A percentile compares a stretch with the other conserved stretches of the same genome.
These are phyloP conservation scores for Trogon surrucura DNA, from an alignment of 2,113 vertebrate genomes.

Conservation along the genomic window DNA sequence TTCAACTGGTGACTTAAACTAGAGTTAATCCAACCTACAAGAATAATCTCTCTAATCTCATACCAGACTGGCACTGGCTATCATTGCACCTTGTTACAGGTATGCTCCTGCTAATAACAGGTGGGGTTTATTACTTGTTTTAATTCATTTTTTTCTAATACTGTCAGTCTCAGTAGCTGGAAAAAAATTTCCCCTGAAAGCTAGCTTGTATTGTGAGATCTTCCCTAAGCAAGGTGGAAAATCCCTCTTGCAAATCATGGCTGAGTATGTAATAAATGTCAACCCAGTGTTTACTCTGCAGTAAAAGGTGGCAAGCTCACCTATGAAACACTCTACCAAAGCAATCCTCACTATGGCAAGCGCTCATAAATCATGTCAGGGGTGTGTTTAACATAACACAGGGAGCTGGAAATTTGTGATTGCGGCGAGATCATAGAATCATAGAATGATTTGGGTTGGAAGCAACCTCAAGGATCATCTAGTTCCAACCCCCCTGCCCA, in stretches of 20 bases:
- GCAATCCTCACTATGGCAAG: not conserved
- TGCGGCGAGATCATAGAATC: too few relatives aligned
- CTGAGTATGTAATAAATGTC: not conserved
- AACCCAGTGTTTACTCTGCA: not conserved
- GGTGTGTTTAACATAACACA: not conserved
- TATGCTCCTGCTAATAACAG: too few relatives aligned
- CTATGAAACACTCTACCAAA: not conserved
- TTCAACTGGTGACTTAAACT: not conserved
- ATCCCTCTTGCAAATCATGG: slow-evolving; percentile 2
- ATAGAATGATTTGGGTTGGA: too few relatives aligned
- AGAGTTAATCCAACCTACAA: not conserved
- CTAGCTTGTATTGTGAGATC: not conserved
- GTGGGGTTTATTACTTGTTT: not conserved
- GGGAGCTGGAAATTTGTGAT: not conserved
- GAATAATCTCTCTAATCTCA: not conserved
- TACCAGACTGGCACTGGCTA: not conserved
- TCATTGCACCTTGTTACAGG: not conserved
- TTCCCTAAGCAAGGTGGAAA: not conserved
- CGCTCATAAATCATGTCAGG: not conserved
- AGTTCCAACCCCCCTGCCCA: too few relatives aligned
- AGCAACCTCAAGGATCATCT: too few relatives aligned
- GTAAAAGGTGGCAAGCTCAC: not conserved
- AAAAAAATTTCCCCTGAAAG: not conserved
- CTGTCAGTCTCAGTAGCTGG: not conserved
- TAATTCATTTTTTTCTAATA: not conserved